A percentile compares a stretch with the other conserved stretches of the same genome.
These are phyloP conservation scores for Tamias sibiricus DNA, from an alignment of 2,113 vertebrate species.

Conservation along the genomic window DNA sequence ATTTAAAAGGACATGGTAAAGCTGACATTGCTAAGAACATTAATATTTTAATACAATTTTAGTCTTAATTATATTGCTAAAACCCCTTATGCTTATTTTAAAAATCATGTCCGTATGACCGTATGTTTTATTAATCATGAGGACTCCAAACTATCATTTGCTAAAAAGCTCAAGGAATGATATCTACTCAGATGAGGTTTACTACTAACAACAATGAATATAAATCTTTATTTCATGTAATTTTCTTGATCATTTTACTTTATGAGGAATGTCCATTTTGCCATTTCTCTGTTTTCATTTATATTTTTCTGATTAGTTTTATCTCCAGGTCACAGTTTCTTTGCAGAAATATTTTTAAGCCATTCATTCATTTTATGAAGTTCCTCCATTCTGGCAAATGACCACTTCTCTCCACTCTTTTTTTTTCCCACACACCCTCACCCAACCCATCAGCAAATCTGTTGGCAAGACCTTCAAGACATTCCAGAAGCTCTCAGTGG, in stretches of 20 bases:
- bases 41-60: constrained; percentile 24
- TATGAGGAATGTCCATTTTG: background rate
- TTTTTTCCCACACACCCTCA: background rate
- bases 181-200: background rate
- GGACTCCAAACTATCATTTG: background rate
- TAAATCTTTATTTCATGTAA: background rate
- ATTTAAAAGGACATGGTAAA: background rate
- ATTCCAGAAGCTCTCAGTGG: background rate
- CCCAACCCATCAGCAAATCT: background rate
- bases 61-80: constrained; percentile 19
- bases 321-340: background rate
- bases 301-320: background rate
- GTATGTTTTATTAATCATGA: background rate
- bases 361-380: background rate
- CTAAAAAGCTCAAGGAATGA: background rate
- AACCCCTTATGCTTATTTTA: background rate
- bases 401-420: background rate
- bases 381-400: background rate
- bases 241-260: background rate
- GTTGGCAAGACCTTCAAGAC: background rate
- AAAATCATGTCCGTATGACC: background rate
- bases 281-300: background rate
- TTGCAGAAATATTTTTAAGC: background rate
- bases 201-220: background rate
- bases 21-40: background rate